phyloP scores from a whole-genome alignment of 1,140 invertebrate genomes.

The Neodiprion fabricii region DNA sequence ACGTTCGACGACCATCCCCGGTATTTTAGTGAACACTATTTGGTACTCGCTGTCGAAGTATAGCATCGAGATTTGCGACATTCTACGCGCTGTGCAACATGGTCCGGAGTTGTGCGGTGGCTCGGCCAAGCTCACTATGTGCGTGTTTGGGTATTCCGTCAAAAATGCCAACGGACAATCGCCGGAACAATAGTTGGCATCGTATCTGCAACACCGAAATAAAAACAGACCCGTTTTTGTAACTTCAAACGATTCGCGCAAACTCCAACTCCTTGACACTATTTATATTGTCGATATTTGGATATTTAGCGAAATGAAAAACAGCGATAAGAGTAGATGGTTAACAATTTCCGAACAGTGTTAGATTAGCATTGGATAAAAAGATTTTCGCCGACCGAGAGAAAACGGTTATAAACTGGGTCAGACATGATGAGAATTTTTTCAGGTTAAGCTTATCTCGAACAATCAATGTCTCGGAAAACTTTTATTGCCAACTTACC shows the following conservation, averaged over 20 bases:
- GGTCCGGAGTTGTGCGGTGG: constrained; percentile 77
- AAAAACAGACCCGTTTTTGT: constrained; percentile 11
- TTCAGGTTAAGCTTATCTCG: no score
- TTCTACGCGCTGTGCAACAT: constrained; percentile 88
- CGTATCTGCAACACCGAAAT: constrained; percentile 67
- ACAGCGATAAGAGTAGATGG: no score
- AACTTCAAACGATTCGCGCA: background rate
- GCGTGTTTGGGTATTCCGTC: constrained; percentile 92
- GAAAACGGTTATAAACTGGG: no score
- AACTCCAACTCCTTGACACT: background rate
- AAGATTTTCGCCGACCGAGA: no score
- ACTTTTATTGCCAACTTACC: no score
- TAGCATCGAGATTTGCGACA: constrained; percentile 90
- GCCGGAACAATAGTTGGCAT: constrained; percentile 96
- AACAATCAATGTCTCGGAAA: no score
- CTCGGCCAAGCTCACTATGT: constrained; percentile 80
- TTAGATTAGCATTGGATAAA: no score
- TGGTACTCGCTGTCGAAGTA: constrained; percentile 90
- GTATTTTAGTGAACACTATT: constrained; percentile 86
- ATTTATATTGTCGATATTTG: background rate
- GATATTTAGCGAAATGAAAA: no score
- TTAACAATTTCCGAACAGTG: no score
- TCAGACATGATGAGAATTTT: no score
- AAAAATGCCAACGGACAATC: constrained; percentile 91
- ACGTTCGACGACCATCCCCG: constrained; percentile 91